A percentile compares a stretch with the other conserved stretches of the same genome.
Evolutionary conservation across 2,888 invertebrate genomes (phyloP).

Genomic region (Melanostoma scalare): DNA sequence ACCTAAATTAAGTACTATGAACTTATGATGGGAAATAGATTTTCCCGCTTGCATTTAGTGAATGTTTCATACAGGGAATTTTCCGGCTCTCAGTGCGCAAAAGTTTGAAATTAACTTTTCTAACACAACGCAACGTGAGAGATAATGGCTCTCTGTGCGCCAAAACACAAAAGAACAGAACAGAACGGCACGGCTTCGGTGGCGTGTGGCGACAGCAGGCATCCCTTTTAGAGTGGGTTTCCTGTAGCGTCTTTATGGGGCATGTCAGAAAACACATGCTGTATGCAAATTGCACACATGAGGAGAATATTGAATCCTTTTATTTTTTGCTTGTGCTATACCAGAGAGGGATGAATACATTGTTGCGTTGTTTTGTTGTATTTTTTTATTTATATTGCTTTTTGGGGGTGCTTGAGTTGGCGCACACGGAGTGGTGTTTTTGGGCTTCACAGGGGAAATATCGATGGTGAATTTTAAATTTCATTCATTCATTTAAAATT

Average conservation of each 20-base stretch:
- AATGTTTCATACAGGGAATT: constrained; percentile 33
- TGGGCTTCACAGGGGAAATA: constrained; percentile 55
- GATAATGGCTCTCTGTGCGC: constrained; percentile 51
- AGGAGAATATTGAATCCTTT: constrained; percentile 50
- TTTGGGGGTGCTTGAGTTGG: constrained; percentile 46
- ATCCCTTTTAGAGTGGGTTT: constrained; percentile 44
- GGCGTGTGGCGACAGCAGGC: constrained; percentile 2
- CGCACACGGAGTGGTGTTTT: constrained; percentile 58
- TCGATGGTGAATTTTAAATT: constrained; percentile 73
- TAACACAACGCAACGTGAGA: constrained; percentile 10
- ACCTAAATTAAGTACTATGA: constrained; percentile 70
- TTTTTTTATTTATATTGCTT: neutral
- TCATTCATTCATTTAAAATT: constrained; percentile 73
- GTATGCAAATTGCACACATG: constrained; percentile 68
- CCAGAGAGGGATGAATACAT: constrained; percentile 31
- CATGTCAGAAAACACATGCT: constrained; percentile 57
- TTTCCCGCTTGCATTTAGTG: constrained; percentile 67
- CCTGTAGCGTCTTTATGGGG: constrained; percentile 42
- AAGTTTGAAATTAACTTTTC: constrained; percentile 46
- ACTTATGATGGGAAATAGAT: constrained; percentile 63
- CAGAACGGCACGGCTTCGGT: too few relatives aligned
- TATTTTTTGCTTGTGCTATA: constrained; percentile 34
- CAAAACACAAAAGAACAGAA: constrained; percentile 27
- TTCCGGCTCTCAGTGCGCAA: constrained; percentile 61
- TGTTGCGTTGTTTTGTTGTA: constrained; percentile 17